Percentiles rank a stretch among this genome's conserved stretches.
Conservation (phyloP, 2,888 invertebrate species). For the Globia sparganii region DNA sequence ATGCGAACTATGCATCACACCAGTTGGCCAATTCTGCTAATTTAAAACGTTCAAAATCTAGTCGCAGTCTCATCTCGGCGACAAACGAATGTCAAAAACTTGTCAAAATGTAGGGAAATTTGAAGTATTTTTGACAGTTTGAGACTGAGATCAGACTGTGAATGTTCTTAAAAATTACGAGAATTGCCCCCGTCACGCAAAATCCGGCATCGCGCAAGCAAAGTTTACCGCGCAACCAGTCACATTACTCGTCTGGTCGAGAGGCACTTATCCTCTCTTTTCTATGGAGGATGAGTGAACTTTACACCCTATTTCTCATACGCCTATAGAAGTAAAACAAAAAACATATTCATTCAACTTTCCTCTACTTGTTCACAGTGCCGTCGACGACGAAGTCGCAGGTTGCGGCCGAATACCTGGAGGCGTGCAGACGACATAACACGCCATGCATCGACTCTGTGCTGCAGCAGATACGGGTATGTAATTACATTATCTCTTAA, state of each 20-base stretch:
- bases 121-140: no score
- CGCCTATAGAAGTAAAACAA: background rate
- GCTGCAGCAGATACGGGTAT: constrained; percentile 93
- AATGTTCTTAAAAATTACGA: no score
- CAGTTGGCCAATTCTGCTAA: no score
- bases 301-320: background rate
- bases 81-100: no score
- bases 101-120: no score
- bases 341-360: background rate
- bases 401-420: constrained; percentile 93
- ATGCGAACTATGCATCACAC: background rate
- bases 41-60: no score
- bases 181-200: background rate
- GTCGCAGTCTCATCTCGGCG: no score
- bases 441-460: constrained; percentile 93
- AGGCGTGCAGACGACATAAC: constrained; percentile 93
- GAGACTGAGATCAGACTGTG: no score
- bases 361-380: constrained; percentile 86
- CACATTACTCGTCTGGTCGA: background rate
- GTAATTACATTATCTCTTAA: no score
- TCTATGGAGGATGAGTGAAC: background rate
- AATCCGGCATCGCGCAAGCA: background rate
- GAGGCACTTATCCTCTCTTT: background rate
- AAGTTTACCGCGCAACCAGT: background rate
- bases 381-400: constrained; percentile 92